Conservation (phyloP, 2,888 invertebrate species). For the Temnothorax rugatulus region DNA sequence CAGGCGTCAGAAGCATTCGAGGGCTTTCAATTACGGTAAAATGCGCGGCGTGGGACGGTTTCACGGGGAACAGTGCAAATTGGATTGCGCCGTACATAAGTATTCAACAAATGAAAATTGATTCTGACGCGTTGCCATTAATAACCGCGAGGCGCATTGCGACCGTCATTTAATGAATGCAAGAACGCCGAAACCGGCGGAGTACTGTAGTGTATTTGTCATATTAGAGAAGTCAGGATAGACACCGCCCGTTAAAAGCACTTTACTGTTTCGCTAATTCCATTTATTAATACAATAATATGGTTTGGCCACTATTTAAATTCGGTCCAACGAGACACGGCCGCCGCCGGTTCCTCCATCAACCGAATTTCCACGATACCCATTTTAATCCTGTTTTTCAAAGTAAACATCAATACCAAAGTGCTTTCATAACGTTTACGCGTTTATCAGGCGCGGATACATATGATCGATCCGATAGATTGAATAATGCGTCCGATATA, state of each 20-base stretch:
- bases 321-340: slow-evolving; percentile 60
- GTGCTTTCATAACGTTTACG: slow-evolving; percentile 71
- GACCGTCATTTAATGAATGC: slow-evolving; percentile 84
- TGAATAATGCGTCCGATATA: slow-evolving; percentile 72
- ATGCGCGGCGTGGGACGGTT: slow-evolving; percentile 70
- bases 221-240: slow-evolving; percentile 82
- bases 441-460: slow-evolving; percentile 71
- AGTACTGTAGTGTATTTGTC: slow-evolving; percentile 80
- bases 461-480: slow-evolving; percentile 71
- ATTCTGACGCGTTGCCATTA: slow-evolving; percentile 84
- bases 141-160: slow-evolving; percentile 81
- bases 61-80: slow-evolving; percentile 77
- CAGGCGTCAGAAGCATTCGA: slow-evolving; percentile 79
- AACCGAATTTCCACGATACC: slow-evolving; percentile 59
- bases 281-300: slow-evolving; percentile 82
- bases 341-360: slow-evolving; percentile 60
- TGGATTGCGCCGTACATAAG: slow-evolving; percentile 85
- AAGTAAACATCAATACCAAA: slow-evolving; percentile 69
- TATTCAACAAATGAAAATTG: slow-evolving; percentile 85
- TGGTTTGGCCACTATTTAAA: slow-evolving; percentile 74
- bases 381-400: slow-evolving; percentile 71
- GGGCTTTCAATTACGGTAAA: slow-evolving; percentile 84
- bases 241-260: slow-evolving; percentile 84
- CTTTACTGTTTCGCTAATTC: slow-evolving; percentile 84
- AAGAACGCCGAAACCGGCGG: slow-evolving; percentile 78